A percentile compares a stretch with the other conserved stretches of the same genome.
phyloP scores from a whole-genome alignment of 2,797 vertebrate species.

The Sebastes baramenuke region DNA sequence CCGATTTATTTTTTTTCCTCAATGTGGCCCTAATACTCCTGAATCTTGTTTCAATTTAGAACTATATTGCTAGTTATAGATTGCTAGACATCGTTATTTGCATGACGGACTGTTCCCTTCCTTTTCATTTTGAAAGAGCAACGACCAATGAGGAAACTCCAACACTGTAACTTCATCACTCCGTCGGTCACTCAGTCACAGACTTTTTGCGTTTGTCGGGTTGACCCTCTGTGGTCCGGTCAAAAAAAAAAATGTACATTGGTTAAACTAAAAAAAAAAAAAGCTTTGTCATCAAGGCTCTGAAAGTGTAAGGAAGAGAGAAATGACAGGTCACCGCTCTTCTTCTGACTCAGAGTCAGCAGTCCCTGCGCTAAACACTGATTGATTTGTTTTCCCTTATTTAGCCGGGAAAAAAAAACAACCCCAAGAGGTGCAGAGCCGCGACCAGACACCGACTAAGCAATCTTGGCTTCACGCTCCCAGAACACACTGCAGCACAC shows the following conservation, averaged over 20 bases:
- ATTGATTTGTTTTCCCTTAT: constrained; percentile 61
- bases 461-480: constrained; percentile 11
- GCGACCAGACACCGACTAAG: constrained; percentile 26
- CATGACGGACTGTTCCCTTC: too few species aligned
- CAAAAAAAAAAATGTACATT: not conserved
- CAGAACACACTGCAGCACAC: constrained; percentile 11
- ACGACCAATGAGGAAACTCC: too few species aligned
- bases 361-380: constrained; percentile 1
- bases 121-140: too few species aligned
- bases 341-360: constrained; percentile 16
- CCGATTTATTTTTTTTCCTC: too few species aligned
- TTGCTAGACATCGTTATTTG: too few species aligned
- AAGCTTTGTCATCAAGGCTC: not conserved
- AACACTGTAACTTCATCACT: too few species aligned
- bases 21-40: too few species aligned
- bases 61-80: too few species aligned
- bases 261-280: not conserved
- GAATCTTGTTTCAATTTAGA: too few species aligned
- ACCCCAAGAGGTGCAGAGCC: not conserved
- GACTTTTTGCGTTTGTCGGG: too few species aligned
- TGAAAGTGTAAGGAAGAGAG: constrained; percentile 12
- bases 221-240: too few species aligned
- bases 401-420: constrained; percentile 33
- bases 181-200: too few species aligned
- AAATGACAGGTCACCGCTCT: constrained; percentile 16